phyloP scores from a whole-genome alignment of 2,888 invertebrate species.

The Papilio elwesi region DNA sequence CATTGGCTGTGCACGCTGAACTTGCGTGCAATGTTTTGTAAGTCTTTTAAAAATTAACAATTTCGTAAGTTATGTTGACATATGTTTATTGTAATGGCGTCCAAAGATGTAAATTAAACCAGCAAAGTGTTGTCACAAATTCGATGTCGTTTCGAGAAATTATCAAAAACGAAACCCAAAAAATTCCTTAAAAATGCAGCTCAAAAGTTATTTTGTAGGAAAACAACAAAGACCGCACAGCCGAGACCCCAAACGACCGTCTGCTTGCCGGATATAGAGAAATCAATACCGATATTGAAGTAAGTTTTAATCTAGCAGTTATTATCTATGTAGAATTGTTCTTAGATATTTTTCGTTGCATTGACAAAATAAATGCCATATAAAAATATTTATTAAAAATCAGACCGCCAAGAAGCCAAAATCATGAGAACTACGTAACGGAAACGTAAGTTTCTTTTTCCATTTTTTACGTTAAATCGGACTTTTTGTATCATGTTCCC shows the following conservation, averaged over 20 bases:
- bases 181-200: conserved; percentile 23
- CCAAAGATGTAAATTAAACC: conserved; percentile 8
- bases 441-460: too few relatives aligned
- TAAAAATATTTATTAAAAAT: too few relatives aligned
- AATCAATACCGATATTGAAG: conserved; percentile 13
- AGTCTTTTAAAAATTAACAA: background rate
- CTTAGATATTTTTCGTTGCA: too few relatives aligned
- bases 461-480: too few relatives aligned
- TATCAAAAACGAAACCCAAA: background rate
- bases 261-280: conserved; percentile 13
- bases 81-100: background rate
- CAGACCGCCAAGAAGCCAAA: too few relatives aligned
- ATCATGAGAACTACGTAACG: too few relatives aligned
- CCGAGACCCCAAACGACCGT: conserved; percentile 2
- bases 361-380: too few relatives aligned
- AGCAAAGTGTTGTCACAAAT: conserved; percentile 16
- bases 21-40: too few relatives aligned
- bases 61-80: conserved; percentile 2
- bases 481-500: too few relatives aligned
- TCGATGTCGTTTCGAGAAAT: conserved; percentile 14
- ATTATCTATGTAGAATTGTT: background rate
- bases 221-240: background rate
- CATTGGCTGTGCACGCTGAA: background rate
- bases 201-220: conserved; percentile 27
- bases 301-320: background rate